Conservation (phyloP, 2,113 vertebrate genomes). For the Paramormyrops kingsleyae region DNA sequence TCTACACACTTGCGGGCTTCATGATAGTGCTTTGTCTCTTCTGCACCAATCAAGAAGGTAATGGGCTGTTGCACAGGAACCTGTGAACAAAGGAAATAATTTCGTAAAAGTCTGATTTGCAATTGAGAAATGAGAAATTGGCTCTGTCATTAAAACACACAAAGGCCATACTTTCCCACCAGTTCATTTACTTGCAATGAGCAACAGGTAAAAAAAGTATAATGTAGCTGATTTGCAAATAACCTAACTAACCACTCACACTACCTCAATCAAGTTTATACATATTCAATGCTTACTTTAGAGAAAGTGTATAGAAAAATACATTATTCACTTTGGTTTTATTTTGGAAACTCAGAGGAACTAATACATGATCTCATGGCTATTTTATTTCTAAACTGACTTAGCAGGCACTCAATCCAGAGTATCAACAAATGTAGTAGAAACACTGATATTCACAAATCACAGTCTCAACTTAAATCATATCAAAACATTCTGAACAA, state of each 20-base stretch:
- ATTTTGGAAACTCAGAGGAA: not conserved
- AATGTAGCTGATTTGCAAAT: not conserved
- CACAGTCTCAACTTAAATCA: not conserved
- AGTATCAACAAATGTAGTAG: not conserved
- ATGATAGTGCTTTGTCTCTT: slow-evolving; percentile 96
- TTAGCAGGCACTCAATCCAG: not conserved
- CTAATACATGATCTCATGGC: not conserved
- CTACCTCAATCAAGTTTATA: not conserved
- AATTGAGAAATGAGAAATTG: not conserved
- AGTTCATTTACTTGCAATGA: not conserved
- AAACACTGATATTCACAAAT: not conserved
- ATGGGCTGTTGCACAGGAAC: slow-evolving; percentile 90
- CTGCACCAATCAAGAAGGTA: slow-evolving; percentile 84
- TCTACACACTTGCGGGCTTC: slow-evolving; percentile 95
- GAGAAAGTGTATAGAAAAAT: not conserved
- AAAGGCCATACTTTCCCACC: not conserved
- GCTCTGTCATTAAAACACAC: not conserved
- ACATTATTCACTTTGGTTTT: not conserved
- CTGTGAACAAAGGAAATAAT: slow-evolving; percentile 46
- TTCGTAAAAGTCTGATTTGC: not conserved
- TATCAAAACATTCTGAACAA: not conserved
- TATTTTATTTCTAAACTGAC: not conserved
- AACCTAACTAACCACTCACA: not conserved
- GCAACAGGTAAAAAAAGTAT: not conserved
- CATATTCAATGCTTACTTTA: not conserved